Conservation (phyloP, 2,113 vertebrate species). For the Microcebus murinus region DNA sequence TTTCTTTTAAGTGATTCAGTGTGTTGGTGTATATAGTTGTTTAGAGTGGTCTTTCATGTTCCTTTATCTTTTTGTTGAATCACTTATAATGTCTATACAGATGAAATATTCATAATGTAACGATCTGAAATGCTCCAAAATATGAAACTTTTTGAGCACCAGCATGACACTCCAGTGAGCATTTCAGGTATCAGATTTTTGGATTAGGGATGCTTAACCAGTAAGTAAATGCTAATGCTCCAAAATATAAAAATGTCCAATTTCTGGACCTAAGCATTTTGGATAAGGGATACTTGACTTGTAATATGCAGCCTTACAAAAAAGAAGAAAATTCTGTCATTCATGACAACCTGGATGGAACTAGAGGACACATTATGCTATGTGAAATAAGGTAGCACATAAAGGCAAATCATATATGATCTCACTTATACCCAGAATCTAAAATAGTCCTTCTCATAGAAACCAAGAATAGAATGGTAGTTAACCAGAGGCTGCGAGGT, state of each 20-base stretch:
- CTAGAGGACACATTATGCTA: background rate
- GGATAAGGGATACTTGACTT: background rate
- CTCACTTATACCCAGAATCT: background rate
- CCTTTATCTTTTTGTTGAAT: background rate
- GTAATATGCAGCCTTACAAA: background rate
- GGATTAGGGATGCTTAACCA: background rate
- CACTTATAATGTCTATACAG: background rate
- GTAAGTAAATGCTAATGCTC: background rate
- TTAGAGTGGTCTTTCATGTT: background rate
- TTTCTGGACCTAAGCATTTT: background rate
- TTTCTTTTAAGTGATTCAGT: background rate
- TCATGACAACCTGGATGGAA: background rate
- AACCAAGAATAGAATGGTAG: background rate
- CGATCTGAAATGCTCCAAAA: background rate
- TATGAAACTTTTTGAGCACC: background rate
- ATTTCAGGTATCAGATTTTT: background rate
- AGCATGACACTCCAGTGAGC: background rate
- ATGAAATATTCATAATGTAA: background rate
- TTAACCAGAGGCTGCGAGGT: background rate
- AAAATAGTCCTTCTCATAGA: background rate
- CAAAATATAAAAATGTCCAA: background rate
- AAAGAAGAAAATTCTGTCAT: background rate
- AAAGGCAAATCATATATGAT: background rate
- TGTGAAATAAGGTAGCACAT: background rate
- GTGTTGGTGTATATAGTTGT: background rate